A percentile compares a stretch with the other conserved stretches of the same genome.
These are phyloP conservation scores for Hydropotes inermis DNA, from an alignment of 2,113 vertebrate genomes.

Conservation along the genomic window DNA sequence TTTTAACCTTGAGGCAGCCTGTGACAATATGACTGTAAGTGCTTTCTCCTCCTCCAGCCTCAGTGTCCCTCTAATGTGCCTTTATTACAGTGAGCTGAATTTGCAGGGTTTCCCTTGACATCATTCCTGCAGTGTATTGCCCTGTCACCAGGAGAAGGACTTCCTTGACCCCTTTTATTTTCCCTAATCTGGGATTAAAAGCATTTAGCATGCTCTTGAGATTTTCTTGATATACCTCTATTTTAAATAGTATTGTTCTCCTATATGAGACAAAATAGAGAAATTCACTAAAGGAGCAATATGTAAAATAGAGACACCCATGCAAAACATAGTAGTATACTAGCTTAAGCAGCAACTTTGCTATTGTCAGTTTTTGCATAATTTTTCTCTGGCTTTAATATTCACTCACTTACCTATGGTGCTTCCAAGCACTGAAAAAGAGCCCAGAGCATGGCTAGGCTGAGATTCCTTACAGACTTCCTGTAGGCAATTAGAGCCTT, in stretches of 20 bases:
- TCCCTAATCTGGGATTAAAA: not conserved
- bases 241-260: not conserved
- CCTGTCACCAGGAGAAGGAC: not conserved
- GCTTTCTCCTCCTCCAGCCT: not conserved
- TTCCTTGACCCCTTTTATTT: not conserved
- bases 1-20: not conserved
- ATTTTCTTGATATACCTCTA: not conserved
- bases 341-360: not conserved
- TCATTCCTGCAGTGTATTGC: not conserved
- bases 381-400: not conserved
- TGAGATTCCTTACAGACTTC: not conserved
- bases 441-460: not conserved
- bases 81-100: not conserved
- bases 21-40: not conserved
- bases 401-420: not conserved
- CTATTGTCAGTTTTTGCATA: not conserved
- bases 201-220: not conserved
- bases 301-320: not conserved
- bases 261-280: not conserved
- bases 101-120: not conserved
- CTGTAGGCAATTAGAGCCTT: not conserved
- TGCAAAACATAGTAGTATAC: not conserved
- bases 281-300: not conserved
- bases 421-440: not conserved
- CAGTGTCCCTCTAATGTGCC: fast-evolving